Evolutionary conservation across 2,113 vertebrate genomes (phyloP).

Genomic region (Ciconia stormi): DNA sequence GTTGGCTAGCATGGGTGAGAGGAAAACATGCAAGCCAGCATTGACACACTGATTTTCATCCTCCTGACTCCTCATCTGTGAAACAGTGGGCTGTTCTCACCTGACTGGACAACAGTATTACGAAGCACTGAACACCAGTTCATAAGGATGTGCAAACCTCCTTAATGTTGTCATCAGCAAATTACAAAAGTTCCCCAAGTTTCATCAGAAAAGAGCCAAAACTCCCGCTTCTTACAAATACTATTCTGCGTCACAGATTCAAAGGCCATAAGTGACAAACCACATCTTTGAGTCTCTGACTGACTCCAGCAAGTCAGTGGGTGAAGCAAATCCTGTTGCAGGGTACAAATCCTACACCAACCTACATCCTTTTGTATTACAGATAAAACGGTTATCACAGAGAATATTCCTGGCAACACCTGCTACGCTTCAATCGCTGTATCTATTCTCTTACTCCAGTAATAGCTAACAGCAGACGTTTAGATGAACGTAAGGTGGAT

Average conservation of each 20-base stretch:
- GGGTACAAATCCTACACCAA: background rate
- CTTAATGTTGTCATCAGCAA: background rate
- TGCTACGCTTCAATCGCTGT: background rate
- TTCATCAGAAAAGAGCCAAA: background rate
- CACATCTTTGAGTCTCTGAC: background rate
- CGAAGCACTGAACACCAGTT: background rate
- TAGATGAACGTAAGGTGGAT: background rate
- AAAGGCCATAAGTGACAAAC: background rate
- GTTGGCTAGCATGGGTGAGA: background rate
- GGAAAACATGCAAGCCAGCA: background rate
- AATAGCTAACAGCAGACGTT: background rate
- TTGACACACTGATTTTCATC: background rate
- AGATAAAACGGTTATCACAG: background rate
- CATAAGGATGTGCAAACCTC: background rate
- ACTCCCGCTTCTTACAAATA: background rate
- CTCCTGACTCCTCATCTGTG: background rate
- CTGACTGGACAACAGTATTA: accelerated
- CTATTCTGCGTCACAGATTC: background rate
- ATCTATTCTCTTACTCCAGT: background rate
- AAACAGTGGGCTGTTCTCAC: background rate
- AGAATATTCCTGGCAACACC: background rate
- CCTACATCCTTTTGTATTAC: too few relatives aligned
- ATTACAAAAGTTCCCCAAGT: background rate
- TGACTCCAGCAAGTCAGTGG: background rate
- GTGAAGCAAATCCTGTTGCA: background rate